Evolutionary conservation across 2,888 invertebrate genomes (phyloP).

Genomic region (Ochropleura leucogaster): DNA sequence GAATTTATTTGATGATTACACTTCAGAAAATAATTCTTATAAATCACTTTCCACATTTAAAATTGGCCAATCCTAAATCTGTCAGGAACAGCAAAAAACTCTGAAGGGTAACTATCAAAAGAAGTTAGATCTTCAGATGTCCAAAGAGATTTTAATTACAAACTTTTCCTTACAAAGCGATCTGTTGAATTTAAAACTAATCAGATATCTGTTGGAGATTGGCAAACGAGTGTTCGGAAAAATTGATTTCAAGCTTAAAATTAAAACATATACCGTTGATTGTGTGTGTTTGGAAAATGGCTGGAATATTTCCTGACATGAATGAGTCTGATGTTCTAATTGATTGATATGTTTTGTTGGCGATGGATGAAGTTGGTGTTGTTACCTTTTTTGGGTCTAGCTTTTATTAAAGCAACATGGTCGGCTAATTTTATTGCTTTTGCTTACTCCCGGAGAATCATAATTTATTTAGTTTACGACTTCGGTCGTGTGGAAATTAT

Average conservation of each 20-base stretch:
- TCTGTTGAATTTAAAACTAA: slow-evolving; percentile 40
- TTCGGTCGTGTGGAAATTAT: too few relatives aligned
- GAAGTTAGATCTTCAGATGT: background rate
- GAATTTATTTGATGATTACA: too few relatives aligned
- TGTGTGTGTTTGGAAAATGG: slow-evolving; percentile 30
- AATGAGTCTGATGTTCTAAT: slow-evolving; percentile 25
- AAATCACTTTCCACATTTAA: background rate
- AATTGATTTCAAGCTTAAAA: slow-evolving; percentile 45
- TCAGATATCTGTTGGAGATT: slow-evolving; percentile 26
- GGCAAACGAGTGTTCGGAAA: slow-evolving; percentile 36
- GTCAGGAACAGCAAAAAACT: slow-evolving; percentile 14
- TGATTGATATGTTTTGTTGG: slow-evolving; percentile 33
- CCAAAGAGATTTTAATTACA: slow-evolving; percentile 9
- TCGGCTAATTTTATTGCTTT: background rate
- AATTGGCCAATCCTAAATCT: background rate
- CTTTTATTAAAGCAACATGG: background rate
- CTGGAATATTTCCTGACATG: slow-evolving; percentile 27
- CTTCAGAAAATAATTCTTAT: too few relatives aligned
- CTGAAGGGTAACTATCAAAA: slow-evolving; percentile 15
- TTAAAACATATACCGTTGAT: slow-evolving; percentile 43
- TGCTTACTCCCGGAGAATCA: too few relatives aligned
- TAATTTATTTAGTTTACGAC: too few relatives aligned
- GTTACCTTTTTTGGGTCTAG: background rate
- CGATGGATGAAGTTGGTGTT: background rate
- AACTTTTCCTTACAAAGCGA: slow-evolving; percentile 24